These are phyloP conservation scores for Naja naja DNA, from an alignment of 2,113 vertebrate genomes.

Conservation along the genomic window DNA sequence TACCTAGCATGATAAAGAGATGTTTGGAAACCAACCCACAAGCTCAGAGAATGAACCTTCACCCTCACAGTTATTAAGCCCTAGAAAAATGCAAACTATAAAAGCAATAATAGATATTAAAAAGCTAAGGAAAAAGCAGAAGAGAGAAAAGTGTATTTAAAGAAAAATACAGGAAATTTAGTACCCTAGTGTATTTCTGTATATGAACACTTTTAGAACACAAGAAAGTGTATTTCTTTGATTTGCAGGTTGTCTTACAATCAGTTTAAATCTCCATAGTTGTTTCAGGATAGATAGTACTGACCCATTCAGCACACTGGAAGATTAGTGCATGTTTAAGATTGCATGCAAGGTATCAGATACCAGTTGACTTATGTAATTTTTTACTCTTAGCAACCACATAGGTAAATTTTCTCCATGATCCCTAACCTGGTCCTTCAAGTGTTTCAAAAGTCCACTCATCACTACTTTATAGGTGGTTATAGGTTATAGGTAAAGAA, in stretches of 20 bases:
- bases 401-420: neutral
- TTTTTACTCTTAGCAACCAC: neutral
- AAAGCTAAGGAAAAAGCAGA: neutral
- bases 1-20: no score
- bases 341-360: neutral
- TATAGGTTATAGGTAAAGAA: slow-evolving; percentile 54
- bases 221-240: neutral
- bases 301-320: neutral
- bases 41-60: no score
- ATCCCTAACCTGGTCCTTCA: neutral
- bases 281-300: neutral
- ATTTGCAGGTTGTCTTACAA: neutral
- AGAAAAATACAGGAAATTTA: neutral
- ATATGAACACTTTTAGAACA: neutral
- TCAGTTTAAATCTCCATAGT: neutral
- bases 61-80: neutral
- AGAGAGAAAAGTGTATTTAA: neutral
- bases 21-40: no score
- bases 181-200: neutral
- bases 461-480: neutral
- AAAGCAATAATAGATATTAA: neutral
- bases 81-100: neutral
- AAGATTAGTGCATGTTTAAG: neutral
- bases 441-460: neutral
- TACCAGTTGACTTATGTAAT: neutral